Evolutionary conservation across 1,140 invertebrate species (phyloP), one percentile per base, ranked within the genome.

Genomic region (Diabrotica virgifera): DNA sequence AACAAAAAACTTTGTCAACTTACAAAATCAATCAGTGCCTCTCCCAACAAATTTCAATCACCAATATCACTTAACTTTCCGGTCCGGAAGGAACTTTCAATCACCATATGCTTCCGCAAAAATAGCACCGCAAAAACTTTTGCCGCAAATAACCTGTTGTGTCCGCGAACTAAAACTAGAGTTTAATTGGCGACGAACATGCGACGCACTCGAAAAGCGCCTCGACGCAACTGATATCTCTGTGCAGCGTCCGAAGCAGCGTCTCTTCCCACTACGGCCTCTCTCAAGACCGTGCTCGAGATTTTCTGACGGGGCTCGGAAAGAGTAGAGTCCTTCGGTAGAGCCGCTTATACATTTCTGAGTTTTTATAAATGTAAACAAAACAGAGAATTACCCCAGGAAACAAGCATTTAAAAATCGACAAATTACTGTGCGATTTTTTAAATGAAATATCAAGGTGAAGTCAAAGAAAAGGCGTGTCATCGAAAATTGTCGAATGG

Each of bases 131-230:
- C 40, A 24, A 24, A 24, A 46, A 46, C 40, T 46, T 10, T 46
- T n/a, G 40, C 40, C 40, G 40, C 40, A 46, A 46, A 46, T 46
- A 46, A 46, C 40, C 40, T 46, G 40, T 46, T 46, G 40, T 46
- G 40, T 46, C 40, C 40, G 40, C 40, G 40, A 10, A 46, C 40
- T 46, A 46, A 46, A 24, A 46, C 40, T n/a, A n/a, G 40, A 46
- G 40, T 46, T 46, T 46, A 46, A 46, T 46, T 46, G n/a, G 40
- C 40, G 40, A 46, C 8, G n/a, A 46, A 46, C 40, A 46, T 46
- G 40, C 40, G 40, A 46, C 40, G 40, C 40, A 46, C 40, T 46
- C 40, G 8, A 46, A 46, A 46, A 46, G 40, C 40, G 40, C 8
- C 40, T 5, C 40, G 40, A 46, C 40, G 40, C 40, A 46, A 46